phyloP scores from a whole-genome alignment of 2,797 vertebrate genomes.

The Lateolabrax maculatus region DNA sequence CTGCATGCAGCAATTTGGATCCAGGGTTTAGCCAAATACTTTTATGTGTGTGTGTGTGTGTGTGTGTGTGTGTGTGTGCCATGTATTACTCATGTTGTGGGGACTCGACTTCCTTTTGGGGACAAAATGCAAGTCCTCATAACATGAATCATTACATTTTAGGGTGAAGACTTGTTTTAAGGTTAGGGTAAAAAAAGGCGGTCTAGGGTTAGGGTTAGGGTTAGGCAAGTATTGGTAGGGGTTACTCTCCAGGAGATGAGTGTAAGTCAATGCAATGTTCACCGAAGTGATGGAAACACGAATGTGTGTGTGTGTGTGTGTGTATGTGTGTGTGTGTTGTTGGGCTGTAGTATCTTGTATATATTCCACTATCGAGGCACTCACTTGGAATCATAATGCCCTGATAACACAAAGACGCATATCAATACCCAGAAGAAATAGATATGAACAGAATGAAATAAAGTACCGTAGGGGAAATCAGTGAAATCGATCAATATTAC shows the following conservation, averaged over 20 bases:
- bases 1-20: conserved; percentile 66
- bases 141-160: too few species aligned
- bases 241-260: too few species aligned
- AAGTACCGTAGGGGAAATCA: neutral
- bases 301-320: neutral
- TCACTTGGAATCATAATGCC: neutral
- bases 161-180: too few species aligned
- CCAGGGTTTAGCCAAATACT: conserved; percentile 56
- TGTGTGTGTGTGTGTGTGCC: conserved; percentile 5
- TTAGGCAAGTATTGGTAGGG: too few species aligned
- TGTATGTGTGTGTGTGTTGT: neutral
- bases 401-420: neutral
- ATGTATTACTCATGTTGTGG: too few species aligned
- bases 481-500: neutral
- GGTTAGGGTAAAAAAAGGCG: too few species aligned
- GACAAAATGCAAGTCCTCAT: too few species aligned
- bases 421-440: neutral
- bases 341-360: neutral
- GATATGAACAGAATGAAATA: neutral
- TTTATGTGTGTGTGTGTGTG: neutral
- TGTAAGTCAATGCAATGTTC: too few species aligned
- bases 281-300: too few species aligned
- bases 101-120: too few species aligned
- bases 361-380: neutral
- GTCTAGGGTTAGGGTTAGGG: too few species aligned